A percentile compares a stretch with the other conserved stretches of the same genome.
Conservation (phyloP, 2,797 vertebrate genomes). For the Morus bassanus region DNA sequence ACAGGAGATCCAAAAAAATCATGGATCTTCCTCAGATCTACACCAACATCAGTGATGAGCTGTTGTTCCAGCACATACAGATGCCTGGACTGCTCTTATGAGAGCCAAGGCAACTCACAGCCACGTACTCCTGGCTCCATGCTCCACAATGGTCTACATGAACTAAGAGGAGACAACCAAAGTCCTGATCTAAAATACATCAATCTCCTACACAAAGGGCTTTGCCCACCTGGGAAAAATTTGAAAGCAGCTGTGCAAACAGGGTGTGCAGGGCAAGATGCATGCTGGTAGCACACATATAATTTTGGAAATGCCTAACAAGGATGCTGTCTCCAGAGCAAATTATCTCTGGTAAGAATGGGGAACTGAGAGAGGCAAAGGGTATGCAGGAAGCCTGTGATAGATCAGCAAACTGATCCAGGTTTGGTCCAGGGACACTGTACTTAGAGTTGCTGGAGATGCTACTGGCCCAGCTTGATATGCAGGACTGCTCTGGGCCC, state of each 20-base stretch:
- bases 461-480: neutral
- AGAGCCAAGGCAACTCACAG: neutral
- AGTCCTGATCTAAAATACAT: neutral
- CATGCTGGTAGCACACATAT: neutral
- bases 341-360: neutral
- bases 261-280: neutral
- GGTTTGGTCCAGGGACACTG: neutral
- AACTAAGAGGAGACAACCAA: neutral
- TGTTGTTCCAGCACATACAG: neutral
- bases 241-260: neutral
- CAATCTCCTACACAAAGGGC: neutral
- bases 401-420: neutral
- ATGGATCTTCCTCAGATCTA: neutral
- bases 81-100: neutral
- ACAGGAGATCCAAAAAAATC: neutral
- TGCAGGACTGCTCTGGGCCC: neutral
- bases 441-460: neutral
- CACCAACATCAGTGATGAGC: neutral
- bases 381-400: neutral
- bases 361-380: neutral
- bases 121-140: neutral
- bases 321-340: neutral
- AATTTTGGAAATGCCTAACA: neutral
- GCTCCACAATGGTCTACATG: neutral
- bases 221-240: neutral